Evolutionary conservation across 2,888 invertebrate species (phyloP).

Genomic region (Dryobotodes eremita): DNA sequence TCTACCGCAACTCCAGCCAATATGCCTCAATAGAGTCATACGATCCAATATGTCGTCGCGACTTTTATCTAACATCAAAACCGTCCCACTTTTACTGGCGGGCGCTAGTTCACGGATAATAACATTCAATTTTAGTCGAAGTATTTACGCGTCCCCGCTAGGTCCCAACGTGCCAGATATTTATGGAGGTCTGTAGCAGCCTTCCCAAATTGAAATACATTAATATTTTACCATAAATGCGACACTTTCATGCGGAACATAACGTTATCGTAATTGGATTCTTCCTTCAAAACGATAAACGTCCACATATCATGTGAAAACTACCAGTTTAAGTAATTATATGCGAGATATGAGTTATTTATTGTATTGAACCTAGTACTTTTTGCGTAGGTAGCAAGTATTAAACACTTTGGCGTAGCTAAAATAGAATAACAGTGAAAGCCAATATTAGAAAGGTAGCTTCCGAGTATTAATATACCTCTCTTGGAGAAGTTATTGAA

Average conservation of each 20-base stretch:
- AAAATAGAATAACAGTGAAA: background rate
- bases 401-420: background rate
- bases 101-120: slow-evolving; percentile 83
- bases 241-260: slow-evolving; percentile 90
- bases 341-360: slow-evolving; percentile 65
- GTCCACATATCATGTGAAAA: slow-evolving; percentile 76
- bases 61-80: slow-evolving; percentile 72
- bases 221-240: slow-evolving; percentile 91
- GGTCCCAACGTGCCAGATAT: slow-evolving; percentile 86
- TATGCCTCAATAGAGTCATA: slow-evolving; percentile 44
- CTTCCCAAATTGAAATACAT: slow-evolving; percentile 90
- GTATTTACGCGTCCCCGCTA: slow-evolving; percentile 87
- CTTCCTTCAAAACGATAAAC: slow-evolving; percentile 84
- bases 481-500: background rate
- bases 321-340: slow-evolving; percentile 73
- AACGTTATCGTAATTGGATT: slow-evolving; percentile 90
- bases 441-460: background rate
- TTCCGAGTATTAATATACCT: background rate
- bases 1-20: slow-evolving; percentile 26
- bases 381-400: slow-evolving; percentile 1
- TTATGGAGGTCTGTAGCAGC: slow-evolving; percentile 89
- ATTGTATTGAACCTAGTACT: slow-evolving; percentile 42
- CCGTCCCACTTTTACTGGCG: slow-evolving; percentile 71
- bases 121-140: slow-evolving; percentile 89
- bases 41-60: slow-evolving; percentile 57